Percentiles rank a stretch among this genome's conserved stretches.
Evolutionary conservation across 2,888 invertebrate species (phyloP).

Genomic region (Stegophylla sp.): DNA sequence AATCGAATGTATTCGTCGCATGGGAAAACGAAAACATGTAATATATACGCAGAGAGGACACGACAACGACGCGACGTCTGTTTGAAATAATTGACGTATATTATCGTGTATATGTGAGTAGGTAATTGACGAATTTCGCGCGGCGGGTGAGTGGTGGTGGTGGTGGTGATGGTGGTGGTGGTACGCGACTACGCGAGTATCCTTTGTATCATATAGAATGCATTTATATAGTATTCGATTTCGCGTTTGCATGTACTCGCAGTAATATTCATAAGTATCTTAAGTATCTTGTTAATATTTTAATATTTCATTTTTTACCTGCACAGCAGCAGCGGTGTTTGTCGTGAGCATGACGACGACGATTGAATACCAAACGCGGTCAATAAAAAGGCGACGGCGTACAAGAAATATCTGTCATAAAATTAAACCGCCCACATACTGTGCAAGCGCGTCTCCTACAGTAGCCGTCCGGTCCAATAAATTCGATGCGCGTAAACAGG

Average conservation of each 20-base stretch:
- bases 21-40: conserved; percentile 38
- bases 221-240: too few species aligned
- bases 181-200: too few species aligned
- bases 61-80: conserved; percentile 38
- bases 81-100: conserved; percentile 50
- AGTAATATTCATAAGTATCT: too few species aligned
- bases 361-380: conserved; percentile 24
- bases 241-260: too few species aligned
- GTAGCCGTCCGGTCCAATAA: conserved; percentile 57
- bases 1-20: conserved; percentile 36
- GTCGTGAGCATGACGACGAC: not conserved
- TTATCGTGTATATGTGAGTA: not conserved
- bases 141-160: conserved; percentile 6
- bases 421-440: conserved; percentile 58
- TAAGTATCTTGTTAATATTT: too few species aligned
- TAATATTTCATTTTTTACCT: too few species aligned
- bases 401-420: conserved; percentile 59
- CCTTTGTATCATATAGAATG: too few species aligned
- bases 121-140: conserved; percentile 26
- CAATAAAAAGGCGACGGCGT: conserved; percentile 54
- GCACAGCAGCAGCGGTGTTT: not conserved
- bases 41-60: conserved; percentile 1
- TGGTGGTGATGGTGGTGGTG: too few species aligned
- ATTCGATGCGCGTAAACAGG: conserved; percentile 26
- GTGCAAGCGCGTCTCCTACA: conserved; percentile 38